Evolutionary conservation across 1,140 invertebrate species (phyloP).

Genomic region (Pseudomyrmex flavicornis): DNA sequence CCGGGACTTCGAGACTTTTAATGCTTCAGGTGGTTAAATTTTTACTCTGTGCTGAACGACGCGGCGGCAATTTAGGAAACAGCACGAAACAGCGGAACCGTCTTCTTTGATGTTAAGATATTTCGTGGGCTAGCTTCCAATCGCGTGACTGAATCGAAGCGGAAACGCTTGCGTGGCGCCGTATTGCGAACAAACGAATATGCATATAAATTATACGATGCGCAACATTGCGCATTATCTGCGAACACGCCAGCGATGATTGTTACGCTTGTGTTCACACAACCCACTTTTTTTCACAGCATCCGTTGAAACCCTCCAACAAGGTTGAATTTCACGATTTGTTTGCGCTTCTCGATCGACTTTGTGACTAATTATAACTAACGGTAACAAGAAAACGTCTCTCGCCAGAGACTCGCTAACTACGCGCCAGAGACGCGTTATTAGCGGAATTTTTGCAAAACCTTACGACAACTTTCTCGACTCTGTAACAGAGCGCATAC

Average conservation of each 20-base stretch:
- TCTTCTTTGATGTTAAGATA: conserved; percentile 41
- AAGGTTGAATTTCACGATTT: background rate
- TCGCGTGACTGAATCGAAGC: conserved; percentile 39
- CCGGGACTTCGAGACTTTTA: background rate
- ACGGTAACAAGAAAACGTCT: background rate
- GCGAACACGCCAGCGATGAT: conserved; percentile 16
- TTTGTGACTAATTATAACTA: background rate
- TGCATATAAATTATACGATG: conserved; percentile 45
- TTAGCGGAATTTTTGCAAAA: conserved; percentile 22
- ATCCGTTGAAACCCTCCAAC: background rate
- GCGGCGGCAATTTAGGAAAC: conserved; percentile 29
- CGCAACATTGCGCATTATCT: conserved; percentile 18
- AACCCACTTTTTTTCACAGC: background rate
- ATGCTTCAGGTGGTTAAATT: conserved; percentile 10
- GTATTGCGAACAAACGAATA: conserved; percentile 31
- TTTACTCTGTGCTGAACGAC: background rate
- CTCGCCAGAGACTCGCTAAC: background rate
- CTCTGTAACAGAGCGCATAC: conserved; percentile 11
- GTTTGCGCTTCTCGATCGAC: background rate
- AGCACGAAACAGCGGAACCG: background rate
- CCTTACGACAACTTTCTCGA: conserved; percentile 14
- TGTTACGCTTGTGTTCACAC: conserved; percentile 23
- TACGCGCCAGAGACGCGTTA: no score
- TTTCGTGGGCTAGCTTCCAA: background rate
- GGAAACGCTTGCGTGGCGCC: conserved; percentile 43